phyloP scores from a whole-genome alignment of 1,140 invertebrate genomes.

The Aphis craccivora region DNA sequence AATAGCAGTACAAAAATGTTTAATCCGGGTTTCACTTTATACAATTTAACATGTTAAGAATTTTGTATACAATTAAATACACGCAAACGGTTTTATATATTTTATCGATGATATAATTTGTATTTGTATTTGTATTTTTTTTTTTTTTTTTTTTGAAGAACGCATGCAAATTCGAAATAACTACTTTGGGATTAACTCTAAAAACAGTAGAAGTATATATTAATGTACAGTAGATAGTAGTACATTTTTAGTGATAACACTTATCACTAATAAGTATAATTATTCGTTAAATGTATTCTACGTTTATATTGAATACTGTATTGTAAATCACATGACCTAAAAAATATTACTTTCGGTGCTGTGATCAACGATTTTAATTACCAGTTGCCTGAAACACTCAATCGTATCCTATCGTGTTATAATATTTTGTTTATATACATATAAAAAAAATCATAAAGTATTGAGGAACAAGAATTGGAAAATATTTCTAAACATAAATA shows the following conservation, averaged over 20 bases:
- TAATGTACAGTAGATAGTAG: no score
- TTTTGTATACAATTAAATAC: neutral
- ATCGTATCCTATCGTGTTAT: neutral
- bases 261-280: no score
- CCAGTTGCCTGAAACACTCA: neutral
- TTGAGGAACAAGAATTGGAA: no score
- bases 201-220: neutral
- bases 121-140: no score
- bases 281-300: no score
- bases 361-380: neutral
- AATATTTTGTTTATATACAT: neutral
- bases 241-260: neutral
- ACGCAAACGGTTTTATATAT: neutral
- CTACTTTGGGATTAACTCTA: neutral
- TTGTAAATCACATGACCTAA: neutral
- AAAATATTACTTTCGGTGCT: neutral
- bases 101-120: neutral
- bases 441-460: neutral
- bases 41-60: neutral
- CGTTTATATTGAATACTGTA: neutral
- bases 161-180: neutral
- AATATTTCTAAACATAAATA: no score
- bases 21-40: neutral
- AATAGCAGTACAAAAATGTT: neutral
- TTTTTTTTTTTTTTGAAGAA: neutral